A percentile compares a stretch with the other conserved stretches of the same genome.
phyloP scores from a whole-genome alignment of 1,140 invertebrate genomes.

The Drosophila biarmipes region DNA sequence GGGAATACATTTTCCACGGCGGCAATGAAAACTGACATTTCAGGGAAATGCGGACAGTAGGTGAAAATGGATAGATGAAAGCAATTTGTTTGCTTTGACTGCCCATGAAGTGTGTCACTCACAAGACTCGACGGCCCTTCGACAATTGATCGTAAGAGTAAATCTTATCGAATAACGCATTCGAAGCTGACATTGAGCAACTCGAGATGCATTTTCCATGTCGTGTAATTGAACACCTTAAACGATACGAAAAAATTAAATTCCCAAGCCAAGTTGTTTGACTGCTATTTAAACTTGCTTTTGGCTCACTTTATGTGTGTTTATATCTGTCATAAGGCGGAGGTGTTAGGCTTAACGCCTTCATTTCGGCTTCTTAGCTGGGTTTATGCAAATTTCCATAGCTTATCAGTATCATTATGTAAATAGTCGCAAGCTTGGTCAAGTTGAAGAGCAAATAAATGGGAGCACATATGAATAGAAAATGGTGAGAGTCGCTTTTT shows the following conservation, averaged over 20 bases:
- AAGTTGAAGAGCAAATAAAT: constrained; percentile 52
- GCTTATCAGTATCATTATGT: constrained; percentile 59
- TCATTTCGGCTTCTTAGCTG: constrained; percentile 32
- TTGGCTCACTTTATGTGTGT: constrained; percentile 10
- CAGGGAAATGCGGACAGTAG: constrained; percentile 41
- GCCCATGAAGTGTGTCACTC: constrained; percentile 12
- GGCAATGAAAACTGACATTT: constrained; percentile 62
- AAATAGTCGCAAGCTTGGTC: constrained; percentile 39
- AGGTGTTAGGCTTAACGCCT: constrained; percentile 64
- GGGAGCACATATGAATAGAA: constrained; percentile 5
- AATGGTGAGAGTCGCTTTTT: neutral
- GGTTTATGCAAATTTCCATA: constrained; percentile 65
- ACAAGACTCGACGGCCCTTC: neutral
- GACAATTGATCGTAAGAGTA: constrained; percentile 15
- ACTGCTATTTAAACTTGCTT: constrained; percentile 36
- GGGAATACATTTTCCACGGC: constrained; percentile 27
- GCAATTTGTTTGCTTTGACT: constrained; percentile 6
- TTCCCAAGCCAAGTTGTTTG: constrained; percentile 23
- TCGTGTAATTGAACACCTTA: constrained; percentile 71
- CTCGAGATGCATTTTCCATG: constrained; percentile 61
- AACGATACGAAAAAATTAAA: constrained; percentile 37
- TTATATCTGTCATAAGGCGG: constrained; percentile 31
- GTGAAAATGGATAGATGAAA: constrained; percentile 39
- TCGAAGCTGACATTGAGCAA: constrained; percentile 38
- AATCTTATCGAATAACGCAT: constrained; percentile 39